Base-by-base conservation (phyloP, 2,888 invertebrate species). In the Heliconius hortense region DNA sequence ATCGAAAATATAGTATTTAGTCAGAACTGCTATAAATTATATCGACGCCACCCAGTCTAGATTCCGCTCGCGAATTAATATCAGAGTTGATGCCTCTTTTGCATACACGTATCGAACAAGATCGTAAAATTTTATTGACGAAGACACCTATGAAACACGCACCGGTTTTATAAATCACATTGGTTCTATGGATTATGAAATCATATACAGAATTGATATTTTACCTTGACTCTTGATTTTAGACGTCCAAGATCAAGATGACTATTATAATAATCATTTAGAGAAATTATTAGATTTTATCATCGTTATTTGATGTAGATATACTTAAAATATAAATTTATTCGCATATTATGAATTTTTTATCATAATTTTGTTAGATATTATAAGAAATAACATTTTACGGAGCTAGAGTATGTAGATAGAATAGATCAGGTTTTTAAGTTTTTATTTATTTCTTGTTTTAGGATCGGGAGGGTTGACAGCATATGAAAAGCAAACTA, bases 401-500 rank as follows among this genome's bases (percentile, higher is more conserved):
- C 39, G 2, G 18, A 71, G 24, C 24, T 60, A 59, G 31, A 35
- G 56, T 60, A 59, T 35, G 15, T 48, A 48, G 48, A 48, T 7
- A 13, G n/a, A 31, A 56, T 28, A 60, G 21, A 26, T 60, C 43
- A 43, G 13, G 26, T 59, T 39, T 35, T 60, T 71, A 21, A 66
- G 0, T 66, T 66, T 60, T 43, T n/a, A 64, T 53, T 53, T 74
- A 68, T 76, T 72, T 63, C 81, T 83, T 82, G 86, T 88, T 78
- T 87, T 71, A 96, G 96, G 93, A 84, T 94, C 95, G 79, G 95
- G 96, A 82, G 96, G 96, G 81, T 93, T 97, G 86, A 94, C 96
- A 74, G 95, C 95, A 84, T 95, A 95, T 82, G 97, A 97, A 85
- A 96, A 96, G 86, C 95, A 96, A 88, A 94, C 95, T 76, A 97